A percentile compares a stretch with the other conserved stretches of the same genome.
phyloP scores from a whole-genome alignment of 2,113 vertebrate species.

The Perca schrenkii region DNA sequence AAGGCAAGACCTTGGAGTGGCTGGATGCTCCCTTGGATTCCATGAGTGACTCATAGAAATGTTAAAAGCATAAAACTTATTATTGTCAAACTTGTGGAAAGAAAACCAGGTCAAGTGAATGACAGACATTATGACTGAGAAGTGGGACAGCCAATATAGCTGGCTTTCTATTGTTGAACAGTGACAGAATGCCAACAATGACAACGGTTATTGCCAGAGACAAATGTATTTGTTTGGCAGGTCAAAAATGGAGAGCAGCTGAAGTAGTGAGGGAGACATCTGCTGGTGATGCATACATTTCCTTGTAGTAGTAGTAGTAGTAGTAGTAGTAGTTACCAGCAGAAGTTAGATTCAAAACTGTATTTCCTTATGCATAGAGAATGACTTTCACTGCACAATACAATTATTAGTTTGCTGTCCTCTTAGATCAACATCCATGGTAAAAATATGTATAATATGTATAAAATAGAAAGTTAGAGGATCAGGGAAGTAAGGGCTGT shows the following conservation, averaged over 20 bases:
- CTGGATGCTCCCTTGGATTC: slow-evolving; percentile 24
- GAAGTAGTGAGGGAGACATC: neutral
- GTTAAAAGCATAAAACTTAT: slow-evolving; percentile 21
- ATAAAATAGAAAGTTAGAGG: neutral
- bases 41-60: slow-evolving; percentile 39
- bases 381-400: neutral
- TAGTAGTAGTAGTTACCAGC: neutral
- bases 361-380: neutral
- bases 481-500: neutral
- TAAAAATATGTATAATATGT: neutral
- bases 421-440: neutral
- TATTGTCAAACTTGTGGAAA: slow-evolving; percentile 25
- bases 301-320: neutral
- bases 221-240: slow-evolving; percentile 13
- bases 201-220: slow-evolving; percentile 9
- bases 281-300: neutral
- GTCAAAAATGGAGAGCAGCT: slow-evolving; percentile 26
- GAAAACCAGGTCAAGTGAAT: slow-evolving; percentile 59
- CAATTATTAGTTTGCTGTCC: neutral
- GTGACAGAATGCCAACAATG: slow-evolving; percentile 38
- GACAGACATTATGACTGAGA: slow-evolving; percentile 26
- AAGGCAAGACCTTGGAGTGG: slow-evolving; percentile 25
- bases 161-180: slow-evolving; percentile 15
- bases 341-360: neutral
- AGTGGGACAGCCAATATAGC: slow-evolving; percentile 9